These are phyloP conservation scores for Smittia aterrima DNA, from an alignment of 2,888 invertebrate genomes.

Conservation along the genomic window DNA sequence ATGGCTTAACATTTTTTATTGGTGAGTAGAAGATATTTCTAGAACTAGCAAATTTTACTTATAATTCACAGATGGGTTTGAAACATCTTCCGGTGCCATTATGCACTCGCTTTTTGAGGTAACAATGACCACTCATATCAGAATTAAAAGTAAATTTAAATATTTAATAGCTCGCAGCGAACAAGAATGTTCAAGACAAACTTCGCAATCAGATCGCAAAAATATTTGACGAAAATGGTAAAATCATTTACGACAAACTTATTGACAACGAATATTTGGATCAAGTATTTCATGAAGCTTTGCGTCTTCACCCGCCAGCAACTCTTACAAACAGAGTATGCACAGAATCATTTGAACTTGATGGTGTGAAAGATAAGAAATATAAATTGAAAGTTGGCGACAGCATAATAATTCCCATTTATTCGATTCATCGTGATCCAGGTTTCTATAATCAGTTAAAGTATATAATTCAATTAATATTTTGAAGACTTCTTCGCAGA, in stretches of 20 bases:
- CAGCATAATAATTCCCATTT: conserved; percentile 20
- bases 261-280: too few relatives aligned
- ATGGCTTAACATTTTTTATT: conserved; percentile 46
- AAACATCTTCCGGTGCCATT: conserved; percentile 46
- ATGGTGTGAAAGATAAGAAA: conserved; percentile 13
- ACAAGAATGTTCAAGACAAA: conserved; percentile 46
- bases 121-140: not conserved
- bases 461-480: too few relatives aligned
- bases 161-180: conserved; percentile 45
- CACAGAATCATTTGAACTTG: conserved; percentile 6
- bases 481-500: too few relatives aligned
- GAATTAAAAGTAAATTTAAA: not conserved
- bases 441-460: too few relatives aligned
- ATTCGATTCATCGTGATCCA: conserved; percentile 54
- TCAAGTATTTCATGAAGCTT: too few relatives aligned
- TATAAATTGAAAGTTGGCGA: not conserved
- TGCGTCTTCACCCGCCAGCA: conserved; percentile 20
- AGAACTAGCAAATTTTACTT: too few relatives aligned
- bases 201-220: conserved; percentile 46
- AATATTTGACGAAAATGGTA: conserved; percentile 43
- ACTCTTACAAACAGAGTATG: not conserved
- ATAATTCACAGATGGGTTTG: too few relatives aligned
- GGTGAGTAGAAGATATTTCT: too few relatives aligned
- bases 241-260: too few relatives aligned
- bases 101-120: conserved; percentile 45